Evolutionary conservation across 2,113 vertebrate genomes (phyloP).

Genomic region (Synchiropus splendidus): DNA sequence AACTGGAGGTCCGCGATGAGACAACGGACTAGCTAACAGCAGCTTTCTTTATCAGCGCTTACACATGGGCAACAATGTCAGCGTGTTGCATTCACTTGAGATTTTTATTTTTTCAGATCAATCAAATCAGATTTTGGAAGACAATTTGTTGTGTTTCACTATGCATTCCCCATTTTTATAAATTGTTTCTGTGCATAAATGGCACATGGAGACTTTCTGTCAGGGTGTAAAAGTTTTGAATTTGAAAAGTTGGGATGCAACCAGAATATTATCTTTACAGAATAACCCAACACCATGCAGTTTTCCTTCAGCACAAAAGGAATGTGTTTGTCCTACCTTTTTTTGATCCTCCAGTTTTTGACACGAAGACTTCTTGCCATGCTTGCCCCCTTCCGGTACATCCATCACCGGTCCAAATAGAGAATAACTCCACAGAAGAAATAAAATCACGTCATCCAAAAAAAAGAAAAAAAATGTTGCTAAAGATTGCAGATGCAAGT

Average conservation of each 20-base stretch:
- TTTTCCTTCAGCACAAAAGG: too few relatives aligned
- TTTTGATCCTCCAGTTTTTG: constrained; percentile 98
- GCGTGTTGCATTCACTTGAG: not conserved
- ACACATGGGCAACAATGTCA: not conserved
- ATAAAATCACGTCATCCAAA: constrained; percentile 58
- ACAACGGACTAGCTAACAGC: constrained; percentile 22
- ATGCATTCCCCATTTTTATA: too few relatives aligned
- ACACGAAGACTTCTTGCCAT: constrained; percentile 91
- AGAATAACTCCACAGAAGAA: constrained; percentile 63
- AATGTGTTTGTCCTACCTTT: constrained; percentile 81
- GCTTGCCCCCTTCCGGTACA: constrained; percentile 86
- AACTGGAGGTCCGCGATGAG: constrained; percentile 14
- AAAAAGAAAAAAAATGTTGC: constrained; percentile 36
- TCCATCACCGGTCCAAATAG: constrained; percentile 79
- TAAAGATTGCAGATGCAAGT: constrained; percentile 61
- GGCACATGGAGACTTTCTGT: too few relatives aligned
- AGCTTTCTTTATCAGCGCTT: constrained; percentile 17
- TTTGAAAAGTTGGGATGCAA: too few relatives aligned
- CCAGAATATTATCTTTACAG: too few relatives aligned
- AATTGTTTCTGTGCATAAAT: too few relatives aligned
- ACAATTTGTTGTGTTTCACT: too few relatives aligned
- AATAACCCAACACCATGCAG: too few relatives aligned
- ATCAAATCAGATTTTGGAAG: too few relatives aligned
- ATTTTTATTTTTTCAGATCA: too few relatives aligned
- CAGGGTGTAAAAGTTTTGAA: too few relatives aligned